These are phyloP conservation scores for Ochotona curzoniae DNA, from an alignment of 2,113 vertebrate genomes.

Conservation along the genomic window DNA sequence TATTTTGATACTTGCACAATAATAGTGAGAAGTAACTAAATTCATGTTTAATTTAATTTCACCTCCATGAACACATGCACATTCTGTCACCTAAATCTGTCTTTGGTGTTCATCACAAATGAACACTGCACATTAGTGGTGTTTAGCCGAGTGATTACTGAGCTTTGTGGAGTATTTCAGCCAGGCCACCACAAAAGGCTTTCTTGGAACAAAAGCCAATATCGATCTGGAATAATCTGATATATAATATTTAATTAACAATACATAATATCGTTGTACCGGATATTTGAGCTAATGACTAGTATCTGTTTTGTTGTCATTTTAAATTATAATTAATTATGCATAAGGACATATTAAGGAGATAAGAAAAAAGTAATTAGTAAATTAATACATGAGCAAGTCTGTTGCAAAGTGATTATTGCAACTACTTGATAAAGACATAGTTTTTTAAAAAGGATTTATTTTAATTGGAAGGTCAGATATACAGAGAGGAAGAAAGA, in stretches of 20 bases:
- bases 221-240: constrained; percentile 54
- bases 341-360: background rate
- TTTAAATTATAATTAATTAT: constrained; percentile 34
- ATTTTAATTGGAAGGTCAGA: no score
- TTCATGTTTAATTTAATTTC: background rate
- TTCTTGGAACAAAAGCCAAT: constrained; percentile 48
- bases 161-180: background rate
- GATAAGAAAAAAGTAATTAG: constrained; percentile 9
- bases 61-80: background rate
- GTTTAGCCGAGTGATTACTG: constrained; percentile 26
- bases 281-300: background rate
- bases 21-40: background rate
- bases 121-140: constrained; percentile 7
- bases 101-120: constrained; percentile 28
- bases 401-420: constrained; percentile 11
- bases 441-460: background rate
- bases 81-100: constrained; percentile 1
- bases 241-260: constrained; percentile 61
- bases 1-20: constrained; percentile 21
- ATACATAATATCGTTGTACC: background rate
- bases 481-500: no score
- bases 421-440: constrained; percentile 13
- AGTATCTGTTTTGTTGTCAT: background rate
- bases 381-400: background rate
- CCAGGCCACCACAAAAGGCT: background rate